phyloP scores from a whole-genome alignment of 2,888 invertebrate species.

The Unio delphinus region DNA sequence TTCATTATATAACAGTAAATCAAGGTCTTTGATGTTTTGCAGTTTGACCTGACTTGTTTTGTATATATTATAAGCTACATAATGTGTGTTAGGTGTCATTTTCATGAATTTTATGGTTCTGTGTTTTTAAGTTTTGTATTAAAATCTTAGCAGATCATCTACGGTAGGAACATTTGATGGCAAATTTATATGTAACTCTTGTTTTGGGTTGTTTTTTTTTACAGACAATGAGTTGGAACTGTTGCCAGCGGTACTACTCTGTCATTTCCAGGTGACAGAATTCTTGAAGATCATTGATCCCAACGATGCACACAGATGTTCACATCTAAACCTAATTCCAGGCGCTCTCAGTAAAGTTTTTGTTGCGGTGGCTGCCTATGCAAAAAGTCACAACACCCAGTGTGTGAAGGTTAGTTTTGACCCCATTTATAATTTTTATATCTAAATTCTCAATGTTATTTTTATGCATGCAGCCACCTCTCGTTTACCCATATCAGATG shows the following conservation, averaged over 20 bases:
- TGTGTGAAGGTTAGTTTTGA: slow-evolving; percentile 30
- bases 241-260: slow-evolving; percentile 26
- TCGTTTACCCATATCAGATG: too few species aligned
- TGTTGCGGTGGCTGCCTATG: slow-evolving; percentile 31
- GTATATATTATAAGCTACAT: too few species aligned
- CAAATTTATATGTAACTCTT: too few species aligned
- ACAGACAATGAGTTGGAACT: slow-evolving; percentile 29
- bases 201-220: slow-evolving; percentile 5
- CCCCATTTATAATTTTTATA: too few species aligned
- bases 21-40: too few species aligned
- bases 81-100: too few species aligned
- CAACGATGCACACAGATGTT: slow-evolving; percentile 4
- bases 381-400: slow-evolving; percentile 25
- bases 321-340: slow-evolving; percentile 26
- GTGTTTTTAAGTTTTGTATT: not conserved
- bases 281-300: slow-evolving; percentile 18
- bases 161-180: too few species aligned
- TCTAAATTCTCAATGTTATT: too few species aligned
- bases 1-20: too few species aligned
- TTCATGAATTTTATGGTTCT: too few species aligned
- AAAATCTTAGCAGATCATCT: not conserved
- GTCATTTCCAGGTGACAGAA: slow-evolving; percentile 46
- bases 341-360: slow-evolving; percentile 34
- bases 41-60: too few species aligned
- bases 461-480: too few species aligned